Percentiles rank a stretch among this genome's conserved stretches.
These are phyloP conservation scores for Phalanger gymnotis DNA, from an alignment of 2,797 vertebrate species.

Conservation along the genomic window DNA sequence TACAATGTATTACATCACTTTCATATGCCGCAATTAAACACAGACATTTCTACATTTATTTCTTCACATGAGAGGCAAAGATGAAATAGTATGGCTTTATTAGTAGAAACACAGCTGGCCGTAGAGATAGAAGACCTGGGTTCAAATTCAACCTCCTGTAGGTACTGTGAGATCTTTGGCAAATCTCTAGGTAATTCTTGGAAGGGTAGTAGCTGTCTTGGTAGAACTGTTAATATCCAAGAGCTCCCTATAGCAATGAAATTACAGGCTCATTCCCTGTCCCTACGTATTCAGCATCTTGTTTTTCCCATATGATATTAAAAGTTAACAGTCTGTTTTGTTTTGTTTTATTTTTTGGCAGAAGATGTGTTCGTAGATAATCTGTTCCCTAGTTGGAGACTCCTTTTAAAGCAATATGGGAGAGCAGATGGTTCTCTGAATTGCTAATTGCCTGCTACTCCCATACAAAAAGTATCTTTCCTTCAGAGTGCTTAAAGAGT, in stretches of 20 bases:
- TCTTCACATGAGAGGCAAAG: neutral
- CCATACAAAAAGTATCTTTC: neutral
- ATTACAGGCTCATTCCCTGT: neutral
- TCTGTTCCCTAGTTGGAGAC: neutral
- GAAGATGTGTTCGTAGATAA: neutral
- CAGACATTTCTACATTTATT: neutral
- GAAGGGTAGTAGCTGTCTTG: neutral
- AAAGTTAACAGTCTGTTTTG: neutral
- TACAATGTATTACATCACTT: neutral
- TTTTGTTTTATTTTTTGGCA: neutral
- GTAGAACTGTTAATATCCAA: neutral
- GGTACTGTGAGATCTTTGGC: neutral
- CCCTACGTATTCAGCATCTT: neutral
- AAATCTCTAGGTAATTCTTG: neutral
- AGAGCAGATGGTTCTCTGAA: neutral
- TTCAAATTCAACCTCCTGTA: neutral
- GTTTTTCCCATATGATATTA: neutral
- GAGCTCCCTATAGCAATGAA: neutral
- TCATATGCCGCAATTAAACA: neutral
- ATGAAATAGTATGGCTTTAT: neutral
- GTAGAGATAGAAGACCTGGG: neutral
- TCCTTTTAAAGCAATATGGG: neutral
- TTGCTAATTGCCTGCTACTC: neutral
- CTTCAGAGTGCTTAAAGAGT: neutral
- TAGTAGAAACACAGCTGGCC: neutral